Base-by-base conservation (phyloP, 2,888 invertebrate species). In the Camponotus fellah region DNA sequence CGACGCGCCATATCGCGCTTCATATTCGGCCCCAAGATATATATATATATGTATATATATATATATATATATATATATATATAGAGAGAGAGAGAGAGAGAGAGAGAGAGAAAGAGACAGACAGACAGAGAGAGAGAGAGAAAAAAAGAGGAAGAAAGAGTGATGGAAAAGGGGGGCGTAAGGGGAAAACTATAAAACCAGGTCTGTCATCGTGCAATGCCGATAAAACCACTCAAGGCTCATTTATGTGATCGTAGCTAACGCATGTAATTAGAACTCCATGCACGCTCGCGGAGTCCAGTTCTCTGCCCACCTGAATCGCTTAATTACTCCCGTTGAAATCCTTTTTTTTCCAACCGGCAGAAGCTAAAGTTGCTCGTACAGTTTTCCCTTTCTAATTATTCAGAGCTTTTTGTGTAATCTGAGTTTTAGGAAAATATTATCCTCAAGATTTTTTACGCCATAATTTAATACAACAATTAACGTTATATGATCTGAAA, bases 1-100 rank as follows among this genome's bases (percentile, higher is more conserved):
- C 91, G 89, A 89, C 83, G 81, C 80, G 49, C 40, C 43, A 62
- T 81, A 79, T 84, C 83, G 83, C 60, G 21, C 53, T 34, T 75
- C 69, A 49, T 64, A 76, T 65, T 79, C 62, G 56, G 49, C 34
- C 2, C n/a, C 62, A 58, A 49, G 26, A 26, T 53, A 49, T 49
- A 53, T 3, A n/a, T n/a, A n/a, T n/a, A n/a, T n/a, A n/a, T n/a
- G n/a, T n/a, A n/a, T n/a, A n/a, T n/a, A n/a, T n/a, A n/a, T n/a
- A n/a, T n/a, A n/a, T n/a, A n/a, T n/a, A n/a, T n/a, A n/a, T n/a
- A n/a, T n/a, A n/a, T n/a, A n/a, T n/a, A n/a, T n/a, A n/a, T n/a
- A n/a, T n/a, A n/a, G n/a, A n/a, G n/a, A n/a, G n/a, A 49, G 2
- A n/a, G 37, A 60, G 37, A 60, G 43, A 80, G 12, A 43, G 14